phyloP scores from a whole-genome alignment of 2,888 invertebrate species.

The Petrophora chlorosata region DNA sequence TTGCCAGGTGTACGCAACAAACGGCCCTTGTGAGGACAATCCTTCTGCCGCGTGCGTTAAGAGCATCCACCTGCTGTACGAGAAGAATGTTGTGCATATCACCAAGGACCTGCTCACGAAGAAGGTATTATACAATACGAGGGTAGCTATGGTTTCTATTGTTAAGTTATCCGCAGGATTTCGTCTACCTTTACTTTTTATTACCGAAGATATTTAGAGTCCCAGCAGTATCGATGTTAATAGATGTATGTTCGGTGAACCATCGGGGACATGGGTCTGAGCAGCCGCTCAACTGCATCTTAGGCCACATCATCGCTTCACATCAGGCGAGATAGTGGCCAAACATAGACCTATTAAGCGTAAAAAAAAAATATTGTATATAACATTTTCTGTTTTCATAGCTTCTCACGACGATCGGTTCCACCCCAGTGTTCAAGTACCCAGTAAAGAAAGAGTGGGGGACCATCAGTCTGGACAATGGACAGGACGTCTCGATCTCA shows the following conservation, averaged over 20 bases:
- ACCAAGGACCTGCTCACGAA: slow-evolving; percentile 65
- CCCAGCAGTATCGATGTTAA: too few relatives aligned
- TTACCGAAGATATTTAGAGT: too few relatives aligned
- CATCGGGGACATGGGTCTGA: too few relatives aligned
- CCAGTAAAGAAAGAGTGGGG: slow-evolving; percentile 86
- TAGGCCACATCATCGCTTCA: too few relatives aligned
- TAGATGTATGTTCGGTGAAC: too few relatives aligned
- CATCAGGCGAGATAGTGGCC: too few relatives aligned
- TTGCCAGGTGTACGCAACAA: slow-evolving; percentile 88
- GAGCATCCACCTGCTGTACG: slow-evolving; percentile 86
- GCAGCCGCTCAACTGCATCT: too few relatives aligned
- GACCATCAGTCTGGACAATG: slow-evolving; percentile 80
- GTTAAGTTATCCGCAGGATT: too few relatives aligned
- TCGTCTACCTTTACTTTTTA: too few relatives aligned
- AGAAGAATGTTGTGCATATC: slow-evolving; percentile 85
- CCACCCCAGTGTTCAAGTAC: slow-evolving; percentile 62
- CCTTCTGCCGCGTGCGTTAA: slow-evolving; percentile 85
- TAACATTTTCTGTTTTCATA: slow-evolving; percentile 36
- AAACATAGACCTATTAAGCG: neutral
- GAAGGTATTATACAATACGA: slow-evolving; percentile 66
- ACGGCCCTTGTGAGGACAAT: slow-evolving; percentile 86
- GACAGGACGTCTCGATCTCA: slow-evolving; percentile 85
- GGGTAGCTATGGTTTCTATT: too few relatives aligned
- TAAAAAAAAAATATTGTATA: neutral
- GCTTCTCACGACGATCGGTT: slow-evolving; percentile 80